Conservation (phyloP, 1,140 invertebrate genomes). For the Lepidurus couesii region DNA sequence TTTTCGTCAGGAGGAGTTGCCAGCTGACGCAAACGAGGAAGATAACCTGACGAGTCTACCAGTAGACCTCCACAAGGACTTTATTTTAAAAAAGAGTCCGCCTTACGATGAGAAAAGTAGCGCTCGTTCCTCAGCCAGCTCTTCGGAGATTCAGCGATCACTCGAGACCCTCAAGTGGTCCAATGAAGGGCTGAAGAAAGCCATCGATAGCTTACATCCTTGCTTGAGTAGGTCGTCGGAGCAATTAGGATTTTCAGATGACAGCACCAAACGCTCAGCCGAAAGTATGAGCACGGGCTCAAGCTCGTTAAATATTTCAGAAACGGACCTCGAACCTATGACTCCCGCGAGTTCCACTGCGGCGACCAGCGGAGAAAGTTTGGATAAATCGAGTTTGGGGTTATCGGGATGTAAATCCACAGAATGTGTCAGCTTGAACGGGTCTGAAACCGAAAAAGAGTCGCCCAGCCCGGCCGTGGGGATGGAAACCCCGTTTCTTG, state of each 20-base stretch:
- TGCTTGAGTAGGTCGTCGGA: conserved; percentile 32
- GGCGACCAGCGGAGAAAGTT: conserved; percentile 28
- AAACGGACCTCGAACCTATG: conserved; percentile 27
- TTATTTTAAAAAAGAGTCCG: conserved; percentile 33
- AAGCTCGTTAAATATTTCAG: conserved; percentile 35
- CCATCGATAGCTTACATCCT: conserved; percentile 32
- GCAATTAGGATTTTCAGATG: conserved; percentile 33
- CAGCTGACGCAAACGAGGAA: conserved; percentile 23
- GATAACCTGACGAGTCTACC: conserved; percentile 31
- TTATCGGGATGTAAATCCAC: background rate
- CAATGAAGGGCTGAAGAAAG: conserved; percentile 36
- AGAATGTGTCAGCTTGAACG: background rate
- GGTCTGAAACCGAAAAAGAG: background rate
- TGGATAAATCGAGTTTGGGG: conserved; percentile 18
- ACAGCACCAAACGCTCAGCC: conserved; percentile 30
- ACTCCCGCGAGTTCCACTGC: background rate
- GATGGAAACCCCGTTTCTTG: background rate
- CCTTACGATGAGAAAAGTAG: conserved; percentile 1
- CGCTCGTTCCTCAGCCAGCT: background rate
- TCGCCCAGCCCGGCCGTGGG: background rate
- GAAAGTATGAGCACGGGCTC: conserved; percentile 33
- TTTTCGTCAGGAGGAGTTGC: conserved; percentile 27
- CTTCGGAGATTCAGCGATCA: conserved; percentile 27
- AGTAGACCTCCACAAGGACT: conserved; percentile 32
- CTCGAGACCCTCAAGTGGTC: conserved; percentile 34